Conservation (phyloP, 2,888 invertebrate species). For the Rhodophaea formosa region DNA sequence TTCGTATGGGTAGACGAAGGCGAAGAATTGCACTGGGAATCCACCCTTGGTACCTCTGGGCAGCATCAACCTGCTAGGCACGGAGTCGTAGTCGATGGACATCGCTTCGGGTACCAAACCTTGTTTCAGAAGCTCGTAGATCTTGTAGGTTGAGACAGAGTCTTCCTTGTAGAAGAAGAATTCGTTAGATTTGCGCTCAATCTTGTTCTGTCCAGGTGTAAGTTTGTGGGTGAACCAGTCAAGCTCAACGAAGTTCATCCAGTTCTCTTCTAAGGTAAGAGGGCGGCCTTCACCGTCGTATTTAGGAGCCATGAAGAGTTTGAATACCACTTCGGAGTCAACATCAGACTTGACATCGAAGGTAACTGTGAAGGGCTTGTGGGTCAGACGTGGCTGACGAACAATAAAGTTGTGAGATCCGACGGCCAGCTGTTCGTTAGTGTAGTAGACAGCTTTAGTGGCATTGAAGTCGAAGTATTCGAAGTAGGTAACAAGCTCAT, state of each 20-base stretch:
- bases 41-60: conserved; percentile 87
- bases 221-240: conserved; percentile 83
- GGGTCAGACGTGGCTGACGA: conserved; percentile 86
- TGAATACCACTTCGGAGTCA: conserved; percentile 78
- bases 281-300: conserved; percentile 80
- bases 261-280: conserved; percentile 77
- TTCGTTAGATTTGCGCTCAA: conserved; percentile 84
- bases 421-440: conserved; percentile 50
- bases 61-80: conserved; percentile 85
- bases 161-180: conserved; percentile 83
- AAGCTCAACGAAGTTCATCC: conserved; percentile 82
- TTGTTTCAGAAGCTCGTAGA: conserved; percentile 81
- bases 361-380: conserved; percentile 84
- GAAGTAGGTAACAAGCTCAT: conserved; percentile 84
- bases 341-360: conserved; percentile 82
- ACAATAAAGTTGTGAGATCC: conserved; percentile 72
- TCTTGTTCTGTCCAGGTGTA: conserved; percentile 82
- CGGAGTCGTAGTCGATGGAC: conserved; percentile 78
- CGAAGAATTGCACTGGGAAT: conserved; percentile 83
- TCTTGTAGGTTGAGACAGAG: conserved; percentile 79
- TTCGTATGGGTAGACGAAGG: conserved; percentile 80
- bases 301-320: conserved; percentile 86
- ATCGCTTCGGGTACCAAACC: conserved; percentile 74
- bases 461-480: conserved; percentile 84
- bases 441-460: conserved; percentile 72